These are phyloP conservation scores for Rhinolophus ferrumequinum DNA, from an alignment of 2,113 vertebrate genomes.

Conservation along the genomic window DNA sequence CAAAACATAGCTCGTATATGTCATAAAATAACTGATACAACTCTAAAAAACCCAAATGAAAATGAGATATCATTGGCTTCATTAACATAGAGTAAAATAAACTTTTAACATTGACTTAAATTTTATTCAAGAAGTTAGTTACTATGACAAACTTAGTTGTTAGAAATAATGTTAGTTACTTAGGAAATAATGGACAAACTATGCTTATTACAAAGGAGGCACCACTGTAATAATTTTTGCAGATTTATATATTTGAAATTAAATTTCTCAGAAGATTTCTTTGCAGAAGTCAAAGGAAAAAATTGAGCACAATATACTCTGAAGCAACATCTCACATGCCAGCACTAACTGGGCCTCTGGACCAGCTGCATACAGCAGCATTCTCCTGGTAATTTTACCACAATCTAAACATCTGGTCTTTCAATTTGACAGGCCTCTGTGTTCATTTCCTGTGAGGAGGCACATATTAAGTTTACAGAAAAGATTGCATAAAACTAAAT, in stretches of 20 bases:
- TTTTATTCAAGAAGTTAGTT: neutral
- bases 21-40: neutral
- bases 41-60: constrained; percentile 12
- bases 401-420: neutral
- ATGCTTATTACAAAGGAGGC: neutral
- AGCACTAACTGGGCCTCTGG: neutral
- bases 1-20: neutral
- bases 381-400: neutral
- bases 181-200: neutral
- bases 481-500: neutral
- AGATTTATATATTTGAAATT: neutral
- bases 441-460: neutral
- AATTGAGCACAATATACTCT: neutral
- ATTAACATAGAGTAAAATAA: neutral
- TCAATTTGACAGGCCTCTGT: neutral
- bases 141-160: neutral
- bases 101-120: neutral
- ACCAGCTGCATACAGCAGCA: neutral
- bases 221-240: neutral
- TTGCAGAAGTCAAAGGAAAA: neutral
- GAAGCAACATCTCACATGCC: neutral
- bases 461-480: neutral
- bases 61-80: neutral
- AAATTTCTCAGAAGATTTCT: neutral
- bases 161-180: neutral